These are phyloP conservation scores for Bettongia penicillata DNA, from an alignment of 2,113 vertebrate species.

Conservation along the genomic window DNA sequence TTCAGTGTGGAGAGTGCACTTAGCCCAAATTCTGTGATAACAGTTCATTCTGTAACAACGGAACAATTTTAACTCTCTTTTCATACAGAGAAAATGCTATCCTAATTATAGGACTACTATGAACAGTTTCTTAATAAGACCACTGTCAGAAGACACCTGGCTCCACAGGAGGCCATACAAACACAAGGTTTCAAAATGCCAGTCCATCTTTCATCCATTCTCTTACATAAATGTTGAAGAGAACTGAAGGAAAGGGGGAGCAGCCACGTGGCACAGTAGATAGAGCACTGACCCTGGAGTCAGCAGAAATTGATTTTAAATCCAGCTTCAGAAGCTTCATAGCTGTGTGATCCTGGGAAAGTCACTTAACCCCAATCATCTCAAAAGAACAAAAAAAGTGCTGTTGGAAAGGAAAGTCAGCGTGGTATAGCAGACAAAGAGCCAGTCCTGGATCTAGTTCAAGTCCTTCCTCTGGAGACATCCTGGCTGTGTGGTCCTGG, in stretches of 20 bases:
- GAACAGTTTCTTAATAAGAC: conserved; percentile 16
- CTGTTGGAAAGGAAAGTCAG: not conserved
- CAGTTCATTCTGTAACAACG: conserved; percentile 48
- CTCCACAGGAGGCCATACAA: conserved; percentile 37
- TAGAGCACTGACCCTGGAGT: not conserved
- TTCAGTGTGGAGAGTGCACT: conserved; percentile 4
- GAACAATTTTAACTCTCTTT: conserved; percentile 39
- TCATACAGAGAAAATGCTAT: conserved; percentile 33
- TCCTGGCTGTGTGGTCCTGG: too few species aligned
- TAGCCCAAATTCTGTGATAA: conserved; percentile 17
- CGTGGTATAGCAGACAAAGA: not conserved
- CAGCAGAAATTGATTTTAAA: not conserved
- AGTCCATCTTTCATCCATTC: not conserved
- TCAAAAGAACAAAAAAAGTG: not conserved
- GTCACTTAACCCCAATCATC: too few species aligned
- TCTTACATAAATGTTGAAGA: not conserved
- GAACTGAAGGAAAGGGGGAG: not conserved
- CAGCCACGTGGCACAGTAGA: not conserved
- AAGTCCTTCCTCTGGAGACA: too few species aligned
- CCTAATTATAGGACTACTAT: conserved; percentile 1
- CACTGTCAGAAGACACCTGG: conserved; percentile 28
- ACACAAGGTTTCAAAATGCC: not conserved
- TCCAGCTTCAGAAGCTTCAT: not conserved
- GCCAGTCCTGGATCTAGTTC: too few species aligned
- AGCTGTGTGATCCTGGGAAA: not conserved